A percentile compares a stretch with the other conserved stretches of the same genome.
These are phyloP conservation scores for Acrocyrtus sp. DNA, from an alignment of 2,888 invertebrate genomes.

Conservation along the genomic window DNA sequence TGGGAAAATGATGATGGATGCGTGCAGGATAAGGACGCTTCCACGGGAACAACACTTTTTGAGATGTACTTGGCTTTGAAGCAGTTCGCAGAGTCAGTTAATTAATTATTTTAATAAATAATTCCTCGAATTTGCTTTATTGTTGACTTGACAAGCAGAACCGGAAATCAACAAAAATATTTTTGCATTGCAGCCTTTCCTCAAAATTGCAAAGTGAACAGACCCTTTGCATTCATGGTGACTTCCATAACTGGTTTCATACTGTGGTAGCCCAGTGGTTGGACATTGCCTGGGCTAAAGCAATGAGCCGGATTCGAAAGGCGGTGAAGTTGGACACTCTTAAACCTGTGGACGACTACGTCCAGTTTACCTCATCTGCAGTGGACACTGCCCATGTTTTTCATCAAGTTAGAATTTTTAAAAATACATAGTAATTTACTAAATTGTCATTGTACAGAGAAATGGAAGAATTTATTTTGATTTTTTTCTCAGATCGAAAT, in stretches of 20 bases:
- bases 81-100: conserved; percentile 79
- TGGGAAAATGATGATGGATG: conserved; percentile 65
- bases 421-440: background rate
- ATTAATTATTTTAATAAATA: background rate
- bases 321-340: conserved; percentile 89
- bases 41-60: conserved; percentile 88
- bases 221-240: conserved; percentile 64
- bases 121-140: background rate
- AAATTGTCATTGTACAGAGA: background rate
- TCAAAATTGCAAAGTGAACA: conserved; percentile 37
- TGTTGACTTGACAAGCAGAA: no score
- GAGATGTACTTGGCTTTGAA: conserved; percentile 92
- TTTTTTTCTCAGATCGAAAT: conserved; percentile 83
- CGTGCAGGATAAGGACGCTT: conserved; percentile 67
- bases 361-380: conserved; percentile 94
- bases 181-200: conserved; percentile 51
- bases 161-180: no score
- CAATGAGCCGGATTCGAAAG: conserved; percentile 85
- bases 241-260: conserved; percentile 90
- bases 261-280: conserved; percentile 94
- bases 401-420: conserved; percentile 80
- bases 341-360: conserved; percentile 81
- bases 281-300: conserved; percentile 90
- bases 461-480: conserved; percentile 5
- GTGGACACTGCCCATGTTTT: conserved; percentile 92